Evolutionary conservation across 2,888 invertebrate species (phyloP).

Genomic region (Leptinotarsa rubiginosa): DNA sequence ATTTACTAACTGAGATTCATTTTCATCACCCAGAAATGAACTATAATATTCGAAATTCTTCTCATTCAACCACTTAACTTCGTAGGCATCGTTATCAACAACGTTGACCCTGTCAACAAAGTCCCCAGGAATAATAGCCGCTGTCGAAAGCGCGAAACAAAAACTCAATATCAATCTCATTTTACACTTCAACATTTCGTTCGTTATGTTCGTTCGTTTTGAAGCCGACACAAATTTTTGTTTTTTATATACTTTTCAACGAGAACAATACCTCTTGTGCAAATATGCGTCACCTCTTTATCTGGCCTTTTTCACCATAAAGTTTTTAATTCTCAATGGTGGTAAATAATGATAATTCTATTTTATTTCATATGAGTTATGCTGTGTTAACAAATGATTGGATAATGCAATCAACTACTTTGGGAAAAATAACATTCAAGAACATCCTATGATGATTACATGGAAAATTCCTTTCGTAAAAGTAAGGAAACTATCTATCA

Average conservation of each 20-base stretch:
- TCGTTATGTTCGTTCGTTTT: constrained; percentile 3
- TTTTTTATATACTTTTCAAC: constrained; percentile 7
- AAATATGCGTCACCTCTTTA: constrained; percentile 15
- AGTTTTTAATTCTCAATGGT: not conserved
- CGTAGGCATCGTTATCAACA: not conserved
- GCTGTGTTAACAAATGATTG: not conserved
- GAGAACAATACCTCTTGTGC: constrained; percentile 3
- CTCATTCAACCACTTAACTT: not conserved
- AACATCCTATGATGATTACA: not conserved
- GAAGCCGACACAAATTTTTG: not conserved
- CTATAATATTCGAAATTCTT: not conserved
- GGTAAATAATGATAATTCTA: not conserved
- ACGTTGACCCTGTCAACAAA: not conserved
- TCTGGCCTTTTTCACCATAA: constrained; percentile 5
- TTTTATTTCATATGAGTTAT: not conserved
- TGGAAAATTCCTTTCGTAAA: no score
- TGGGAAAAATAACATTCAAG: not conserved
- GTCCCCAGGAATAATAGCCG: not conserved
- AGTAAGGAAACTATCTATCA: no score
- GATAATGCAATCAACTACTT: not conserved
- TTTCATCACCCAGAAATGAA: not conserved
- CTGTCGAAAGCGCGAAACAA: not conserved
- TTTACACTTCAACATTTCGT: not conserved
- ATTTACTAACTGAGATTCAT: not conserved
- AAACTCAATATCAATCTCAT: constrained; percentile 6